Base-by-base conservation (phyloP, 2,888 invertebrate genomes). In the Listrodromus nycthemerus region DNA sequence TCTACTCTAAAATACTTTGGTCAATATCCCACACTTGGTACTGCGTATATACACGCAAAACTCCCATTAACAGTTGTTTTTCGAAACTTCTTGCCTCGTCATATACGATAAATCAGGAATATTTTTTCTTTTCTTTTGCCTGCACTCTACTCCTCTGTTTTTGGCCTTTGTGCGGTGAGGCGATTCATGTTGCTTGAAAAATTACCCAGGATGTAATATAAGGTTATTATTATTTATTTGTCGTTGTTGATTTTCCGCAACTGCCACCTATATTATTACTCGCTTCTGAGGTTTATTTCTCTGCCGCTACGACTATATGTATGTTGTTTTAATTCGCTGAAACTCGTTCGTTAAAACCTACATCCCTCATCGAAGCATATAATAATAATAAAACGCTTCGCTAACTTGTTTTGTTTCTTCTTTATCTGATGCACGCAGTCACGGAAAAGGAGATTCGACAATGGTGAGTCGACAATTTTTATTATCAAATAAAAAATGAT, bases 401-500 rank as follows among this genome's bases (percentile, higher is more conserved):
- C 50, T 24, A 37, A 37, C 69, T 74, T 55, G 82, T 52, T 89
- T 85, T 89, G 66, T 89, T 88, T 52, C 90, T 91, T 89, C 90
- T 91, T 94, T 94, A 94, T 96, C 96, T 88, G 69, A 81, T 78
- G 50, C 84, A 84, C 21, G 84, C 96, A 97, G 97, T 97, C 95
- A 97, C 97, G 87, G 97, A 97, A 94, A 97, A 97, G 94, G 97
- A 97, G 94, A 97, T 97, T 90, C 95, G 97, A 91, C 97, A 97
- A 94, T 97, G 97, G 97, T 97, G 94, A 96, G 97, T 95, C 66
- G 24, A 80, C 58, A 13, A 69, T 61, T 55, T 55, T 82, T 74
- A 16, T 66, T 61, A 50, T 61, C 63, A 8, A 30, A 77, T 58
- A 52, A 55, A 24, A 55, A 55, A 3, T 24, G 24, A 24, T 45